phyloP scores from a whole-genome alignment of 2,888 invertebrate species.

The Hipparchia sbordonii region DNA sequence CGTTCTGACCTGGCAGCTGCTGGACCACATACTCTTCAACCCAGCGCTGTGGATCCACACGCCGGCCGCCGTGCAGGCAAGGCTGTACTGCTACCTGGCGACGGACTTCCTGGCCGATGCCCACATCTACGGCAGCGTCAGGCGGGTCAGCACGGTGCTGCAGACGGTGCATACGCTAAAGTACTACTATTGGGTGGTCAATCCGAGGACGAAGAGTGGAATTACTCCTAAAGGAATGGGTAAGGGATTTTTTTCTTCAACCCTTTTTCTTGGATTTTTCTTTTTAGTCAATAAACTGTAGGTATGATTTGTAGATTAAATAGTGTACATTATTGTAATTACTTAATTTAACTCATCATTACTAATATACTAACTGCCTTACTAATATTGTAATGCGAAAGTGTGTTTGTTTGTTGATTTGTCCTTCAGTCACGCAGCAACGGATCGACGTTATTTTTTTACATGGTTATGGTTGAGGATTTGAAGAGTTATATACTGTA shows the following conservation, averaged over 20 bases:
- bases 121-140: conserved; percentile 97
- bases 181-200: conserved; percentile 99
- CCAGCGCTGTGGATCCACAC: conserved; percentile 99
- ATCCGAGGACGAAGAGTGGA: conserved; percentile 97
- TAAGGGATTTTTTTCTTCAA: conserved; percentile 67
- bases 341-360: too few species aligned
- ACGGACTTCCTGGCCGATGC: conserved; percentile 99
- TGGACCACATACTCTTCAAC: conserved; percentile 99
- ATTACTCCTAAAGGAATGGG: conserved; percentile 97
- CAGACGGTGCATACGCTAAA: conserved; percentile 99
- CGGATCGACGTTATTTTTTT: too few species aligned
- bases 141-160: conserved; percentile 97
- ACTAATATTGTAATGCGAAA: too few species aligned
- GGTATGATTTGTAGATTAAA: too few species aligned
- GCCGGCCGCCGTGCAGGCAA: conserved; percentile 96
- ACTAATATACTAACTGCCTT: too few species aligned
- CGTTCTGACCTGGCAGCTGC: conserved; percentile 96
- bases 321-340: too few species aligned
- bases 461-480: too few species aligned
- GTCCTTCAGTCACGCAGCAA: too few species aligned
- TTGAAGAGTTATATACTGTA: too few species aligned
- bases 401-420: too few species aligned
- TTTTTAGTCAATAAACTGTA: neutral
- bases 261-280: neutral
- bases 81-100: conserved; percentile 98